Base-by-base conservation (phyloP, 2,797 vertebrate species). In the Catharus ustulatus region DNA sequence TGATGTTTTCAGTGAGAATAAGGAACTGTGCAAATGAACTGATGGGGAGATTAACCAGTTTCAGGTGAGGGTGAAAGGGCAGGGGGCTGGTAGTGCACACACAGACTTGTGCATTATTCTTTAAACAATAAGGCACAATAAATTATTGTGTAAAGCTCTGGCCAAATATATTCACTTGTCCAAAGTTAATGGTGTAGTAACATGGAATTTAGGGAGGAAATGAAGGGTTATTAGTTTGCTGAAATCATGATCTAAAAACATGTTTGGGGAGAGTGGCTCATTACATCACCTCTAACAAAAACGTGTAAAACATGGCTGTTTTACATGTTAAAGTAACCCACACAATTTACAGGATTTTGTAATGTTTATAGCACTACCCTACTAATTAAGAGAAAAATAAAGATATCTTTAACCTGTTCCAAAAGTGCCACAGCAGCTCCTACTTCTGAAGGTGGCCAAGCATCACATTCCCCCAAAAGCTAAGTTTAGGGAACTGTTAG, bases 1-100 rank as follows among this genome's bases (percentile, higher is more conserved):
- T 78, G 21, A 2, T 15, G 40, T 5, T 68, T 86, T 89, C 91
- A 94, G 24, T 85, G 54, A 77, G 52, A 94, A 87, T 13, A 61
- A 87, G n/a, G 48, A 74, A 77, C 34, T 72, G 86, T 72, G 89
- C 76, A 94, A 94, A 94, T 64, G 91, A 89, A 81, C 52, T 34
- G 19, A 64, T 5, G 21, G 43, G 66, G 5, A 78, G n/a, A 91
- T 75, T 36, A 84, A 68, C 69, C 78, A 3, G 12, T 72, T 88
- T 58, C 1, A 15, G 21, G 36, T 27, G 32, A 54, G 19, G 36
- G 29, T 51, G 59, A 87, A 61, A 87, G 38, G 49, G 51, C 10
- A 5, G 38, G 20, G n/a, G 19, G 34, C 17, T 32, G 11, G n/a
- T 20, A 68, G 9, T 27, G n/a, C 34, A 69, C 73, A 72, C 43